Base-by-base conservation (phyloP, 2,113 vertebrate species). In the Python bivittatus region DNA sequence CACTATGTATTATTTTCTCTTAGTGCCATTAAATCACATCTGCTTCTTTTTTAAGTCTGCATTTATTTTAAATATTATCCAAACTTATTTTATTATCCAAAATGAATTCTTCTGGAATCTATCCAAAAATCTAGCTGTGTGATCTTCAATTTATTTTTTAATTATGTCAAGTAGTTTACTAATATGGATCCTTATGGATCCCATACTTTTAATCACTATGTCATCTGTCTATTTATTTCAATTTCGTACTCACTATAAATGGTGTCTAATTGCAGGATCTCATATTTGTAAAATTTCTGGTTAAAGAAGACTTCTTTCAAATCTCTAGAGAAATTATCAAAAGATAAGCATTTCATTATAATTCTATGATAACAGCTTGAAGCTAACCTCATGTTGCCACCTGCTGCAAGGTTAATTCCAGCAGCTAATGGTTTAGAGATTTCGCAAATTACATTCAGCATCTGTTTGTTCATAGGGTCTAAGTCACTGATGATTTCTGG, bases 391-490 rank as follows among this genome's bases (percentile, higher is more conserved):
- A 96, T 86, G 56, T 53, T 97, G 89, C 86, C 13, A 79, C 17
- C 96, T 38, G 92, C 94, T 96, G 97, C 96, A 61, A 99, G 98
- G 57, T 97, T 98, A 91, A 99, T 97, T 12, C 99, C 99, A 0
- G 98, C 97, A 0, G 98, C 98, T 0, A 98, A 97, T 0, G 99
- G 99, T 61, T 98, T 97, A 58, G 99, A 99, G 93, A 99, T 95
- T 9, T 98, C 97, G 15, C 98, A 98, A 94, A 99, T 99, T 22
- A 96, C 38, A 15, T 98, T 98, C 27, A 99, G 95, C 96, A 99
- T 98, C 0, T 95, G 97, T 90, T 99, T 97, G 2, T 98, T 97
- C 1, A 91, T 88, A 0, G 98, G 98, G 79, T 99, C 99, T 97
- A 99, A 91, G 92, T 98, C 98, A 44, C 93, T 95, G 84, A 99